Percentiles rank a stretch among this genome's conserved stretches.
These are phyloP conservation scores for Oligia strigilis DNA, from an alignment of 2,888 invertebrate genomes.

Conservation along the genomic window DNA sequence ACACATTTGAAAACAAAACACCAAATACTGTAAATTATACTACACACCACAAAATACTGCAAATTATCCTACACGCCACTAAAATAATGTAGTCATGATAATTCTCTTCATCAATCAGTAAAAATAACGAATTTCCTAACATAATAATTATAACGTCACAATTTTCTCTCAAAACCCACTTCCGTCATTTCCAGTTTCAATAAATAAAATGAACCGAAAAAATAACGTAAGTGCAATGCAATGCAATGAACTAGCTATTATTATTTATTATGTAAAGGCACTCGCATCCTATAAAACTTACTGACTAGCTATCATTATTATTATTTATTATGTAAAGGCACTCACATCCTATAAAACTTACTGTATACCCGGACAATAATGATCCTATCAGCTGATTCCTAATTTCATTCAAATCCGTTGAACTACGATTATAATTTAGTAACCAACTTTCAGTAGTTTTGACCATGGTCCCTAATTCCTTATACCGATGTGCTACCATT, in stretches of 20 bases:
- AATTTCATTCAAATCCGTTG: neutral
- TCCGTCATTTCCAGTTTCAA: neutral
- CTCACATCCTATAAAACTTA: neutral
- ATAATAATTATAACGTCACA: neutral
- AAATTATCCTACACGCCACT: neutral
- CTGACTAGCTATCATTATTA: no score
- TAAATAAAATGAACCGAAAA: neutral
- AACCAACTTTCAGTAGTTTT: neutral
- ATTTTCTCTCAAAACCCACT: neutral
- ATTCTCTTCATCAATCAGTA: neutral
- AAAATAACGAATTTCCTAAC: neutral
- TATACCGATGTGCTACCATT: neutral
- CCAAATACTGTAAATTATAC: no score
- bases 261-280: no score
- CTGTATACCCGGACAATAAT: accelerated
- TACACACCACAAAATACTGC: no score
- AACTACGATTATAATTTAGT: neutral
- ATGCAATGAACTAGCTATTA: no score
- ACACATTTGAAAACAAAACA: neutral
- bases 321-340: no score
- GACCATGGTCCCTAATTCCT: neutral
- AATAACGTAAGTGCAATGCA: accelerated
- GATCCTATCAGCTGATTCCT: neutral
- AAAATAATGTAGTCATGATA: no score
- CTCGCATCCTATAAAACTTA: neutral